phyloP scores from a whole-genome alignment of 2,888 invertebrate species.

The Mechanitis messenoides region DNA sequence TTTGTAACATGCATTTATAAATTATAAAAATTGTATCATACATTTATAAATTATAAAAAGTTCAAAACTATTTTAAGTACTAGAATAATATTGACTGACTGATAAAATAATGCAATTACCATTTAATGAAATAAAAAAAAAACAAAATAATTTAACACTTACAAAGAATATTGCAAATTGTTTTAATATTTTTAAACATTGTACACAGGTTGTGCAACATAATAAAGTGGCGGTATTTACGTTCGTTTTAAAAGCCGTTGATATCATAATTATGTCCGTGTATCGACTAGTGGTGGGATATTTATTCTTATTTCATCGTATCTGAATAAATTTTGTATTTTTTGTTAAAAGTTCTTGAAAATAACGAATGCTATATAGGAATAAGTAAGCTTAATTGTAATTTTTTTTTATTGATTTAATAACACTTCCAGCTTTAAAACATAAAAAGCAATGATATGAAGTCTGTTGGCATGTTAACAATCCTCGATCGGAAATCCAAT shows the following conservation, averaged over 20 bases:
- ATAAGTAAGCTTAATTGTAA: neutral
- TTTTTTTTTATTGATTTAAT: neutral
- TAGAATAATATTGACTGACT: too few relatives aligned
- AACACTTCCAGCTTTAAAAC: too few relatives aligned
- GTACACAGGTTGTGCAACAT: constrained; percentile 4
- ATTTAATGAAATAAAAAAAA: too few relatives aligned
- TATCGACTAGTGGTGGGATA: neutral
- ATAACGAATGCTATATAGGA: neutral
- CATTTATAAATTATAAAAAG: too few relatives aligned
- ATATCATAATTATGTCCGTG: constrained; percentile 6
- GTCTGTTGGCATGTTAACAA: neutral
- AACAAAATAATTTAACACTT: too few relatives aligned
- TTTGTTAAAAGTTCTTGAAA: neutral
- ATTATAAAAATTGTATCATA: too few relatives aligned
- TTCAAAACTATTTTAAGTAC: too few relatives aligned
- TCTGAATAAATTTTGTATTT: neutral
- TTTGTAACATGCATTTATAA: too few relatives aligned
- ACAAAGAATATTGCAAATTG: neutral
- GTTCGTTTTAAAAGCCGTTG: constrained; percentile 2
- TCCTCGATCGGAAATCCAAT: neutral
- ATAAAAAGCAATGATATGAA: too few relatives aligned
- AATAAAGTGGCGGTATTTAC: constrained; percentile 5
- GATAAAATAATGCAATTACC: neutral
- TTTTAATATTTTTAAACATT: neutral
- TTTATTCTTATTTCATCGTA: constrained; percentile 3